Evolutionary conservation across 2,113 vertebrate species (phyloP).

Genomic region (Geothlypis trichas): DNA sequence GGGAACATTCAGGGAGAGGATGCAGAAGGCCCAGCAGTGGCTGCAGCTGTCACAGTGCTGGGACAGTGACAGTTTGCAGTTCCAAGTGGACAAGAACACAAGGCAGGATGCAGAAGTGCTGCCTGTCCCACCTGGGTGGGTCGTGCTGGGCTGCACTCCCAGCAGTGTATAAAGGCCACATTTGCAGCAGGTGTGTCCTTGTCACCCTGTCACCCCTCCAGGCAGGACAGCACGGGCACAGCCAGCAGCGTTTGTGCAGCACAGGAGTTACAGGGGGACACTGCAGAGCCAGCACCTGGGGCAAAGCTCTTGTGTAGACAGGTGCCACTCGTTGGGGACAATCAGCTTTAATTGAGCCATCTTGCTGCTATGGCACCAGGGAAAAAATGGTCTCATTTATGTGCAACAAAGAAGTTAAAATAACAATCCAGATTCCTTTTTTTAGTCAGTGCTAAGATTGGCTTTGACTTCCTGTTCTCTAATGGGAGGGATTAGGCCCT

Average conservation of each 20-base stretch:
- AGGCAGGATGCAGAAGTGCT: not conserved
- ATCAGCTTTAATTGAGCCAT: not conserved
- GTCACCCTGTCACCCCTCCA: not conserved
- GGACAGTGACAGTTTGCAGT: not conserved
- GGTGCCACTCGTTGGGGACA: not conserved
- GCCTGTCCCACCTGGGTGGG: not conserved
- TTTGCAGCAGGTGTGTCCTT: not conserved
- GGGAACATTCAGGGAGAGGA: not conserved
- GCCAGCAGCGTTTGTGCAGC: not conserved
- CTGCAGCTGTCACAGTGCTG: not conserved
- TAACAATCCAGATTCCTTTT: not conserved
- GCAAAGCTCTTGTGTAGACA: not conserved
- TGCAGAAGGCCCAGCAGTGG: not conserved
- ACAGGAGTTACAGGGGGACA: not conserved
- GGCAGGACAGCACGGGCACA: not conserved
- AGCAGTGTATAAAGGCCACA: not conserved
- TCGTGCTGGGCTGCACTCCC: not conserved
- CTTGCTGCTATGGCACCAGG: not conserved
- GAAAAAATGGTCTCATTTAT: not conserved
- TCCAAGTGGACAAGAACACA: not conserved
- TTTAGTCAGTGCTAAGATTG: slow-evolving; percentile 11
- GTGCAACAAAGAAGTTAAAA: slow-evolving; percentile 19
- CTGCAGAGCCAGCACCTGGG: not conserved
- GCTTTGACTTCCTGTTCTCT: slow-evolving; percentile 48
- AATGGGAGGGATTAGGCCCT: slow-evolving; percentile 6